Base-by-base conservation (phyloP, 2,113 vertebrate genomes). In the Lampris incognitus region DNA sequence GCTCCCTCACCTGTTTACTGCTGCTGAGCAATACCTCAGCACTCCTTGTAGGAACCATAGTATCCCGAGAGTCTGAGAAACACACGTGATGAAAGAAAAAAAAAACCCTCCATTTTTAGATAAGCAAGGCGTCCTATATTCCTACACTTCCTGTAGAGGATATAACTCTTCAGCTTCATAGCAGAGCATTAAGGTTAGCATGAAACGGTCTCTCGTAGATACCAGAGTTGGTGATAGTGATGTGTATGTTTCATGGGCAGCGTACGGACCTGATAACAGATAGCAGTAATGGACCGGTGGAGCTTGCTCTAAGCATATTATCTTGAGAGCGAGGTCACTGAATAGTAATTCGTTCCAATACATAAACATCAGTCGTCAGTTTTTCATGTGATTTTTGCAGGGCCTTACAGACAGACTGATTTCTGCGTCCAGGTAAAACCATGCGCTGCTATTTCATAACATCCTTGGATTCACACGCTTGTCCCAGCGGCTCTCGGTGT, bases 21-120 rank as follows among this genome's bases (percentile, higher is more conserved):
- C 60, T 79, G 51, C 62, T 83, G 70, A 78, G 63, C 81, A 69
- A 84, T 40, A 41, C 80, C 83, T 79, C 63, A 85, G 69, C 64
- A 1, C 60, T 76, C 74, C 75, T 72, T 84, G 75, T 67, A 72
- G 57, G 63, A 83, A 86, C 86, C 66, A 79, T 84, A 82, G 72
- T 50, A 66, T 72, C 69, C 71, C 37, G 69, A 85, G 78, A 74
- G 69, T 72, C 70, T 71, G 64, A 87, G 77, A 87, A 84, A 78
- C 24, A 24, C 24, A 24, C 54, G 57, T 61, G 62, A 46, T 57
- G 49, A 85, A 82, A 84, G 70, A 74, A 58, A 56, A 51, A 70
- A 39, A 65, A 72, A 74, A 51, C 6, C 55, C 58, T 74, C 71
- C 87, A 87, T 85, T 87, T 87, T 81, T 86, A 79, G 69, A 86